Evolutionary conservation across 2,888 invertebrate species (phyloP).

Genomic region (Tenthredo mesomela): DNA sequence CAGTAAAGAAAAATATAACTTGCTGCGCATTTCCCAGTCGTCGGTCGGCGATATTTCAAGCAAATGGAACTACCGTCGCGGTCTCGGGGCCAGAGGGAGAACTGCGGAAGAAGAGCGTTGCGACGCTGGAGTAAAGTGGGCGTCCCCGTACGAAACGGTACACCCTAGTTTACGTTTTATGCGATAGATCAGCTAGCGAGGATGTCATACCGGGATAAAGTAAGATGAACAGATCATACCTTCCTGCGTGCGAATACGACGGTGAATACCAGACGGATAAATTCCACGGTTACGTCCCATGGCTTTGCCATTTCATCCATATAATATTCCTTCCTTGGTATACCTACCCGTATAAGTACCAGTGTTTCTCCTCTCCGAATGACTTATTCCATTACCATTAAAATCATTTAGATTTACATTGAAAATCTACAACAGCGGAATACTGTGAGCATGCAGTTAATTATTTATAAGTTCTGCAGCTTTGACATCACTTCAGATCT

Average conservation of each 20-base stretch:
- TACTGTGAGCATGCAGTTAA: background rate
- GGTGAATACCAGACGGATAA: slow-evolving; percentile 67
- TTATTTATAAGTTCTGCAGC: background rate
- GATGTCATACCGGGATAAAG: slow-evolving; percentile 77
- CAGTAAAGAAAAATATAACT: slow-evolving; percentile 52
- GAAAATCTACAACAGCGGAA: background rate
- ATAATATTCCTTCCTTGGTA: slow-evolving; percentile 54
- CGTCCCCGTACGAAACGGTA: slow-evolving; percentile 74
- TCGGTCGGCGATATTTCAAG: slow-evolving; percentile 73
- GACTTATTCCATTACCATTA: slow-evolving; percentile 20
- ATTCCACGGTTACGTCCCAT: slow-evolving; percentile 74
- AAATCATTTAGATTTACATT: background rate
- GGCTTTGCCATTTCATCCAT: slow-evolving; percentile 74
- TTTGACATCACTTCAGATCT: slow-evolving; percentile 60
- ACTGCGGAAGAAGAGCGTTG: slow-evolving; percentile 41
- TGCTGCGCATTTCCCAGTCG: slow-evolving; percentile 59
- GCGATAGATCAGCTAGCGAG: slow-evolving; percentile 77
- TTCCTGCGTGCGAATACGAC: slow-evolving; percentile 69
- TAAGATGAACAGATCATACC: slow-evolving; percentile 76
- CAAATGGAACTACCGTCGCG: slow-evolving; percentile 58
- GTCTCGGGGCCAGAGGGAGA: slow-evolving; percentile 48
- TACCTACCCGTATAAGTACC: slow-evolving; percentile 7
- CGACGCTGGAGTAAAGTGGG: slow-evolving; percentile 52
- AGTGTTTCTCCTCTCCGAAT: slow-evolving; percentile 11
- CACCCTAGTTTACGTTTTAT: slow-evolving; percentile 77